Evolutionary conservation across 2,113 vertebrate genomes (phyloP).

Genomic region (Nycticebus coucang): DNA sequence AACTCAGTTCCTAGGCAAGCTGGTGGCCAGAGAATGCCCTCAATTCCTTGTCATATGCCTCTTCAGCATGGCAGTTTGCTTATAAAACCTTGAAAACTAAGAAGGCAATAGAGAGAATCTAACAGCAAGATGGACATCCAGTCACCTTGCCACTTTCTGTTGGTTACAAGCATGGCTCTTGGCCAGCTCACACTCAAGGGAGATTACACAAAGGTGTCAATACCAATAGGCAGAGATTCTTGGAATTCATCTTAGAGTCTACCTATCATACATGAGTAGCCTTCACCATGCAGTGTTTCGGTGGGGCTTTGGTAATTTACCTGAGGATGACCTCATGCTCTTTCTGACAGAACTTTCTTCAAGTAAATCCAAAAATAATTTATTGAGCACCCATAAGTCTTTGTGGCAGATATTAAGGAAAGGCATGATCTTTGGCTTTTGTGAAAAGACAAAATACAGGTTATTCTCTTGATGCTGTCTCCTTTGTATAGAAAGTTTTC

Average conservation of each 20-base stretch:
- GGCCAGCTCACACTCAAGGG: neutral
- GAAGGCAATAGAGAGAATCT: neutral
- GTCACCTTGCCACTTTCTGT: neutral
- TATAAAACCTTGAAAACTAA: neutral
- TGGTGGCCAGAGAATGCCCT: neutral
- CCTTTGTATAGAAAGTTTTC: neutral
- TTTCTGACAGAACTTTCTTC: neutral
- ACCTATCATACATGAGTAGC: neutral
- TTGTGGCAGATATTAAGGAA: neutral
- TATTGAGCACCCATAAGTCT: neutral
- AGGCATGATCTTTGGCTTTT: neutral
- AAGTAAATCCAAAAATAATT: neutral
- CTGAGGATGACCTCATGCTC: neutral
- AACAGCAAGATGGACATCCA: neutral
- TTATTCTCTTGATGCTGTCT: neutral
- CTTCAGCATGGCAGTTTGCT: neutral
- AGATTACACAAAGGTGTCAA: neutral
- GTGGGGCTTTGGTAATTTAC: neutral
- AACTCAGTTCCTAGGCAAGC: neutral
- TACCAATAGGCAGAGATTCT: neutral
- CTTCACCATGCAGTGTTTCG: neutral
- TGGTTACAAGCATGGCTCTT: neutral
- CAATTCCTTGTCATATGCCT: neutral
- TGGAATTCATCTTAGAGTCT: neutral
- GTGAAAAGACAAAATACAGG: neutral